A percentile compares a stretch with the other conserved stretches of the same genome.
phyloP scores from a whole-genome alignment of 2,113 vertebrate species.

The Verasper variegatus region DNA sequence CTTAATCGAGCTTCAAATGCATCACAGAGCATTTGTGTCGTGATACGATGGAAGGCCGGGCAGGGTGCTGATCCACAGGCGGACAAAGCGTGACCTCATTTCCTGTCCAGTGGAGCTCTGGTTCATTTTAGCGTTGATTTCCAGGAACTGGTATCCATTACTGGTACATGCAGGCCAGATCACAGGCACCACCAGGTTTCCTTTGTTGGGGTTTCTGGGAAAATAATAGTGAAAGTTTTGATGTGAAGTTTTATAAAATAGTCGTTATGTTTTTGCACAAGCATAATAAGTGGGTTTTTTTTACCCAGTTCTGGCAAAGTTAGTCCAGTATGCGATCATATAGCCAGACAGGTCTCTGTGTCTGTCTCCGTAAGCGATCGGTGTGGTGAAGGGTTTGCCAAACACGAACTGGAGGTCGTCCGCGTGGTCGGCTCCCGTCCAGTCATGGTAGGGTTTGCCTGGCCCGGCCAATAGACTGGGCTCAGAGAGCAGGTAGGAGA shows the following conservation, averaged over 20 bases:
- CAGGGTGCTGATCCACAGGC: conserved; percentile 79
- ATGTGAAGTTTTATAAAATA: background rate
- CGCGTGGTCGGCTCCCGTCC: conserved; percentile 88
- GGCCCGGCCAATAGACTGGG: conserved; percentile 79
- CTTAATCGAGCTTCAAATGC: background rate
- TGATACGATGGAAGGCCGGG: conserved; percentile 34
- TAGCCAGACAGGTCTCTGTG: conserved; percentile 83
- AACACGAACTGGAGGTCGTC: conserved; percentile 92
- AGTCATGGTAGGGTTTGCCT: conserved; percentile 78
- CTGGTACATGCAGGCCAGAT: conserved; percentile 81
- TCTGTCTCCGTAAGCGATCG: conserved; percentile 80
- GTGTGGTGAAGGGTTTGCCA: conserved; percentile 87
- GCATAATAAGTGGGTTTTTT: conserved; percentile 35
- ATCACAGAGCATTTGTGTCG: conserved; percentile 14
- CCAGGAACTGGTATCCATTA: conserved; percentile 74
- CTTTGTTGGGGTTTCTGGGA: conserved; percentile 86
- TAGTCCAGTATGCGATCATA: conserved; percentile 93
- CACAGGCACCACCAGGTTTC: conserved; percentile 78
- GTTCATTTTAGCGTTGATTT: conserved; percentile 80
- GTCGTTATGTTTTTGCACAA: too few relatives aligned
- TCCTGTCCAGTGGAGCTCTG: conserved; percentile 74
- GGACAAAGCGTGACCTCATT: conserved; percentile 70
- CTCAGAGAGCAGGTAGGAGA: conserved; percentile 85
- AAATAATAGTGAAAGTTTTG: background rate
- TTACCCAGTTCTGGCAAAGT: conserved; percentile 91